phyloP scores from a whole-genome alignment of 2,113 vertebrate species.

The Lontra canadensis region DNA sequence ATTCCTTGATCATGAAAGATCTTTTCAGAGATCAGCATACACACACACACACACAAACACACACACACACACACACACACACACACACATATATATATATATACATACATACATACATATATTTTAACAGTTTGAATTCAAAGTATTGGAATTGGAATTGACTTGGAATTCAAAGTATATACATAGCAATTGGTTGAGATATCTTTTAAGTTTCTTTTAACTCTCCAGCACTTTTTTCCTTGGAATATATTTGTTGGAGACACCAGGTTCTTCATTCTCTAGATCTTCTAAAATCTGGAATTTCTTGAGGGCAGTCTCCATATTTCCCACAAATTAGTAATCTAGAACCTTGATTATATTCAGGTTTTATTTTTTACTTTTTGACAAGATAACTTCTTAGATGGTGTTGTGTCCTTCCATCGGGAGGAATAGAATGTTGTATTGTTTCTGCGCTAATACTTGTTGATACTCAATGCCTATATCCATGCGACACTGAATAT shows the following conservation, averaged over 20 bases:
- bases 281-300: constrained; percentile 17
- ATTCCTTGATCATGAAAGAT: neutral
- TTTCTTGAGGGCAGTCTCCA: neutral
- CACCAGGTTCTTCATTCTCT: neutral
- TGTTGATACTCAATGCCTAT: neutral
- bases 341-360: neutral
- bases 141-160: no score
- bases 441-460: neutral
- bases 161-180: neutral
- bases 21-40: neutral
- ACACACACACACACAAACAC: no score
- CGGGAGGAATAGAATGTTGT: neutral
- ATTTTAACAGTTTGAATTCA: neutral
- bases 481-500: neutral
- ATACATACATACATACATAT: no score
- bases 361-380: neutral
- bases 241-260: neutral
- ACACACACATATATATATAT: no score
- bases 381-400: neutral
- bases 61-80: no score
- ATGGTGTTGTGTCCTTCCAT: neutral
- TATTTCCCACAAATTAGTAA: neutral
- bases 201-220: neutral
- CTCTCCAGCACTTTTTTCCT: neutral
- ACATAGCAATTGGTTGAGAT: neutral